phyloP scores from a whole-genome alignment of 2,113 vertebrate species.

The Corvus moneduloides region DNA sequence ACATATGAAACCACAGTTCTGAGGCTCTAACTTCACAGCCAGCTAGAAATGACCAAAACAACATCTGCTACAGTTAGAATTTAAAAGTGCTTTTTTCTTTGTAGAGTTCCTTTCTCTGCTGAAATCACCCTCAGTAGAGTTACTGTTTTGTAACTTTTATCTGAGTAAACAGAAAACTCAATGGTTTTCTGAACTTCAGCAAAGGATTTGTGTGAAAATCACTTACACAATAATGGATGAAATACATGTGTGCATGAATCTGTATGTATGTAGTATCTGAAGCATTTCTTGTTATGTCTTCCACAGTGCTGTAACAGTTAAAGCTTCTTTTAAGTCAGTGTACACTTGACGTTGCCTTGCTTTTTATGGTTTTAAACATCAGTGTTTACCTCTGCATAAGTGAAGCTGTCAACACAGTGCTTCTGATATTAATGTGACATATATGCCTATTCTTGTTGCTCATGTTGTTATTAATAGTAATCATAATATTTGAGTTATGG shows the following conservation, averaged over 20 bases:
- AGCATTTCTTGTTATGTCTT: slow-evolving; percentile 29
- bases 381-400: slow-evolving; percentile 23
- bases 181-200: neutral
- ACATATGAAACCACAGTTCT: slow-evolving; percentile 60
- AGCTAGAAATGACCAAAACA: slow-evolving; percentile 74
- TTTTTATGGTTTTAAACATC: slow-evolving; percentile 39
- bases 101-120: slow-evolving; percentile 21
- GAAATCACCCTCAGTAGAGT: neutral
- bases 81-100: slow-evolving; percentile 37
- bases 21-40: slow-evolving; percentile 63
- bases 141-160: slow-evolving; percentile 40
- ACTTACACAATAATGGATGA: neutral
- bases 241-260: neutral
- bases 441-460: slow-evolving; percentile 6
- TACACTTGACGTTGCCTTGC: neutral
- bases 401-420: neutral
- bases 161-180: neutral
- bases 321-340: neutral
- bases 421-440: neutral
- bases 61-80: slow-evolving; percentile 63
- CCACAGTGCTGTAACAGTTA: neutral
- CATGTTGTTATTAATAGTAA: slow-evolving; percentile 6
- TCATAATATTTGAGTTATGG: slow-evolving; percentile 35
- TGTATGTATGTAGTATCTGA: neutral
- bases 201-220: neutral